A percentile compares a stretch with the other conserved stretches of the same genome.
These are phyloP conservation scores for Phymatocera aterrima DNA, from an alignment of 2,888 invertebrate genomes.

Conservation along the genomic window DNA sequence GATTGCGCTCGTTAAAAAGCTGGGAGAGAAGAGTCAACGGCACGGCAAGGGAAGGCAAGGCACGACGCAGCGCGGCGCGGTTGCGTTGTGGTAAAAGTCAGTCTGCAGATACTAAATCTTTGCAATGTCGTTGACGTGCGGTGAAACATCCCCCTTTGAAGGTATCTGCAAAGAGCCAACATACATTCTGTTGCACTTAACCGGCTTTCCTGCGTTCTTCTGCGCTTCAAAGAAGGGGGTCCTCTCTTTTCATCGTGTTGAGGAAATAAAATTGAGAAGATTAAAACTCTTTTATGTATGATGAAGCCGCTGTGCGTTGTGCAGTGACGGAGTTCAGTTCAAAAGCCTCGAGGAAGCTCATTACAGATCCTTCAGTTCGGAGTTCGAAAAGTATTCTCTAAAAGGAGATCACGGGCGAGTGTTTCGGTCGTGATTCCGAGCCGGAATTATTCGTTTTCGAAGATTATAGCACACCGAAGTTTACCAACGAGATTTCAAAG, in stretches of 20 bases:
- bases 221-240: background rate
- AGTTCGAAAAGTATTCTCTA: no score
- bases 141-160: background rate
- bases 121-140: slow-evolving; percentile 11
- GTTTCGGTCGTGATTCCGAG: no score
- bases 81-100: slow-evolving; percentile 26
- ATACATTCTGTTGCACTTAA: slow-evolving; percentile 9
- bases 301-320: no score
- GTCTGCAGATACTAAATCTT: slow-evolving; percentile 30
- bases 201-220: background rate
- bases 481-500: no score
- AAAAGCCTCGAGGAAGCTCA: no score
- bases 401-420: no score
- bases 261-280: background rate
- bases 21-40: background rate
- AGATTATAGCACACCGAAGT: no score
- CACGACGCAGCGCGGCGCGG: no score
- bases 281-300: background rate
- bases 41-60: no score
- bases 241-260: background rate
- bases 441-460: no score
- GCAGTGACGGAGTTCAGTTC: no score
- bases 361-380: no score
- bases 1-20: slow-evolving; percentile 33
- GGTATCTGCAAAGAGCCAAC: slow-evolving; percentile 11